Conservation (phyloP, 2,888 invertebrate species). For the Prosapia bicincta region DNA sequence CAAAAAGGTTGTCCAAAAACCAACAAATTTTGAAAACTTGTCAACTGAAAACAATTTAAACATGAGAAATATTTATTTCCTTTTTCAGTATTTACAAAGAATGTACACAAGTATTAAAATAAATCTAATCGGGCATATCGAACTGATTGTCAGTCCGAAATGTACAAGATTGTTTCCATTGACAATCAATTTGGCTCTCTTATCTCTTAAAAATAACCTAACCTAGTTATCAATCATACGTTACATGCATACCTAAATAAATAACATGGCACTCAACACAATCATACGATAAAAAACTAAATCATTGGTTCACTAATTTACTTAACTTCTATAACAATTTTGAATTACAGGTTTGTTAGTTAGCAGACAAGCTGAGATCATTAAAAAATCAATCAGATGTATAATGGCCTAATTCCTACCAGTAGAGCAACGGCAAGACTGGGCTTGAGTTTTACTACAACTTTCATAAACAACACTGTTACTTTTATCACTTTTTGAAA, state of each 20-base stretch:
- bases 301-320: not conserved
- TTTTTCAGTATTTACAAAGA: not conserved
- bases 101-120: not conserved
- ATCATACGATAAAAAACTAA: not conserved
- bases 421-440: not conserved
- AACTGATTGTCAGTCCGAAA: slow-evolving; percentile 16
- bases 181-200: slow-evolving; percentile 25
- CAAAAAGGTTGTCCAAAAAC: not conserved
- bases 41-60: not conserved
- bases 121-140: not conserved
- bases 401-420: not conserved
- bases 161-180: not conserved
- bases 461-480: not conserved
- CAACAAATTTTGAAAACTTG: not conserved
- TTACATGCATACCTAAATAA: slow-evolving; percentile 34
- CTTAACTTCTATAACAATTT: not conserved
- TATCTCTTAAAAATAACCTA: slow-evolving; percentile 13
- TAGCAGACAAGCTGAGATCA: not conserved
- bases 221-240: slow-evolving; percentile 8
- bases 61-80: not conserved
- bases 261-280: slow-evolving; percentile 29
- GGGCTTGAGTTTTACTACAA: not conserved
- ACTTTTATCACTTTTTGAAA: too few relatives aligned
- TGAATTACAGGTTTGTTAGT: not conserved
- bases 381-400: too few relatives aligned